phyloP scores from a whole-genome alignment of 2,113 vertebrate genomes.

The Scolopax mira region DNA sequence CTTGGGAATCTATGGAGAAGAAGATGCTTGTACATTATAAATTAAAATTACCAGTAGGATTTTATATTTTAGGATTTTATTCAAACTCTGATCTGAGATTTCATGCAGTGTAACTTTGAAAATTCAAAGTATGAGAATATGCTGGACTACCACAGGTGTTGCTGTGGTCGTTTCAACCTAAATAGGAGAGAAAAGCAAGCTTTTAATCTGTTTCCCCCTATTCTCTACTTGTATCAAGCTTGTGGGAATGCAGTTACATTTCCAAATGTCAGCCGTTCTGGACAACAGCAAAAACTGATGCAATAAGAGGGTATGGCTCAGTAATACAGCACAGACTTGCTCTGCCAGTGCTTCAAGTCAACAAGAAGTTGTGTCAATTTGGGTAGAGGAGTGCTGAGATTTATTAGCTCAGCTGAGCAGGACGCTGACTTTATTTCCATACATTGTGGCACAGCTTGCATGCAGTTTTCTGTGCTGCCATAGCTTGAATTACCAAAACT shows the following conservation, averaged over 20 bases:
- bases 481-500: background rate
- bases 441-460: background rate
- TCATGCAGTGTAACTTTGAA: background rate
- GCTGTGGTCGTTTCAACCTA: background rate
- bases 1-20: background rate
- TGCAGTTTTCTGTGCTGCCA: background rate
- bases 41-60: background rate
- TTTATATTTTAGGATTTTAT: background rate
- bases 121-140: background rate
- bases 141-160: background rate
- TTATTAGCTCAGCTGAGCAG: background rate
- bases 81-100: background rate
- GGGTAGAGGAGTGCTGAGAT: background rate
- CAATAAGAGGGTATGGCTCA: background rate
- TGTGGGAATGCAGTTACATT: background rate
- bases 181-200: background rate
- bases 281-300: background rate
- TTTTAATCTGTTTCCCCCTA: background rate
- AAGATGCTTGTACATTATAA: background rate
- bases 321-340: background rate
- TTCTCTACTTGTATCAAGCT: background rate
- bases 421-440: background rate
- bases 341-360: slow-evolving; percentile 22
- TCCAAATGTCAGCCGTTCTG: background rate
- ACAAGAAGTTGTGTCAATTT: background rate